Evolutionary conservation across 2,797 vertebrate species (phyloP).

Genomic region (Pseudocheirus occidentalis): DNA sequence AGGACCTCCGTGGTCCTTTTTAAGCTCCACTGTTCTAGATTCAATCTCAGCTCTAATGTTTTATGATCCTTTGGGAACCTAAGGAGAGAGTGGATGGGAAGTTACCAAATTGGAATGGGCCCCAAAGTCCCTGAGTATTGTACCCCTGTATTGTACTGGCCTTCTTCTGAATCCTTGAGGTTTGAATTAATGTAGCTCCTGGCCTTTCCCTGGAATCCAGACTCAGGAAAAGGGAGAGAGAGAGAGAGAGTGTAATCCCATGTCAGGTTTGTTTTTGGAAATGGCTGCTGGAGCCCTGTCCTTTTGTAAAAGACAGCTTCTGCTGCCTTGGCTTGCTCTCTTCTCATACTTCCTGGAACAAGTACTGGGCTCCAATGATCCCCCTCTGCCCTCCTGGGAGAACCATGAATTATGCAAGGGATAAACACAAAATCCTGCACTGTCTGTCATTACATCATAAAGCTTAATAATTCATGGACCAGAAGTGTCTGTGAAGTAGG

Average conservation of each 20-base stretch:
- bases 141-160: neutral
- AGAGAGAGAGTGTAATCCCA: neutral
- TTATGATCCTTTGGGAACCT: neutral
- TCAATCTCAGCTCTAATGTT: neutral
- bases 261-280: neutral
- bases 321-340: conserved; percentile 39
- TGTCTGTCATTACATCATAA: conserved; percentile 83
- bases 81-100: neutral
- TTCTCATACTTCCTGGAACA: conserved; percentile 80
- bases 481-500: conserved; percentile 34
- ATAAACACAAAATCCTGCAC: conserved; percentile 83
- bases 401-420: conserved; percentile 84
- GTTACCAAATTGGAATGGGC: neutral
- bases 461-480: conserved; percentile 85
- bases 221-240: neutral
- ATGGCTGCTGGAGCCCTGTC: neutral
- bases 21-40: neutral
- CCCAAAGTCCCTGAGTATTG: neutral
- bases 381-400: conserved; percentile 71
- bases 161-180: neutral
- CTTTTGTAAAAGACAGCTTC: neutral
- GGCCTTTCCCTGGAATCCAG: neutral
- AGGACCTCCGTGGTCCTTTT: neutral
- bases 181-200: neutral
- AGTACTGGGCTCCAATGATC: conserved; percentile 63